Base-by-base conservation (phyloP, 2,888 invertebrate species). In the Cerceris rybyensis region DNA sequence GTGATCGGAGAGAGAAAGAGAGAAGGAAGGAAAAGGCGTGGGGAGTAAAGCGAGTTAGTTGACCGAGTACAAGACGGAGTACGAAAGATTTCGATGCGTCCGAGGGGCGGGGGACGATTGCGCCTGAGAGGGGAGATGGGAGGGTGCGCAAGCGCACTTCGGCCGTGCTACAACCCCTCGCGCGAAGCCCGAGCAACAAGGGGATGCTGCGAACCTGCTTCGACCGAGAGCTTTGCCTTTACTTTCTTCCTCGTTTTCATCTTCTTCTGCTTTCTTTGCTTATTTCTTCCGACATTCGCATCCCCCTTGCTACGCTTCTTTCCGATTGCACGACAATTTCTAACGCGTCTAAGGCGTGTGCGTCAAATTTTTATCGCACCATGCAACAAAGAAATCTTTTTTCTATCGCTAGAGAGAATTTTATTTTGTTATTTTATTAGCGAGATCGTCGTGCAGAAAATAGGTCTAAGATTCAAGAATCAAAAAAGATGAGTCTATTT, bases 181-280 rank as follows among this genome's bases (percentile, higher is more conserved):
- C 67, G 59, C 70, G 67, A 78, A 78, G 74, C 69, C 81, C 68
- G 75, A 70, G 80, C 70, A 75, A 70, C 71, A 76, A 70, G 84
- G 87, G 88, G 86, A 88, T 87, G 88, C 85, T 88, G 86, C 85
- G 82, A 88, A 85, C 84, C 85, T 87, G 82, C 86, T 81, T 80
- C 87, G 78, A 76, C 76, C 81, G 80, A 87, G 69, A 70, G 70
- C 77, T 68, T 67, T 70, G 64, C 71, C 76, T 70, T 81, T 65
- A 39, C 68, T 75, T 80, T 61, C 80, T 63, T 77, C 64, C 69
- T 71, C 54, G 54, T 17, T 70, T 75, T 65, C 75, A 17, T 13
- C 50, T 17, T 13, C 50, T 17, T 46, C 49, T 50, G 55, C 46
- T 63, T 61, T 52, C 52, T 52, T 65, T 67, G 59, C 59, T 65